A percentile compares a stretch with the other conserved stretches of the same genome.
Conservation (phyloP, 2,113 vertebrate species). For the Nesoenas mayeri region DNA sequence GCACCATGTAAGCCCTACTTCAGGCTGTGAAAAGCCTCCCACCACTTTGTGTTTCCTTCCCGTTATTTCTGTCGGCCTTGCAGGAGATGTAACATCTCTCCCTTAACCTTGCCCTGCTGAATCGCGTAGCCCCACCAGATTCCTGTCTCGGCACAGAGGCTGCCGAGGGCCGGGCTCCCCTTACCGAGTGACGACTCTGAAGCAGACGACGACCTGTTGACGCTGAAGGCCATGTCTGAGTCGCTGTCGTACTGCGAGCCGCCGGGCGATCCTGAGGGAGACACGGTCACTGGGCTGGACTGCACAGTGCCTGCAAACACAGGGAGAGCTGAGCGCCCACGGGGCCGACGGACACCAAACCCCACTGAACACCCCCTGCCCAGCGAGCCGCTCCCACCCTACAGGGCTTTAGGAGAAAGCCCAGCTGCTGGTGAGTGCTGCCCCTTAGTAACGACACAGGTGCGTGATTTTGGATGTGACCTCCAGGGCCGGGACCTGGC, state of each 20-base stretch:
- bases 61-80: not conserved
- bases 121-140: rapidly evolving
- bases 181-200: constrained; percentile 98
- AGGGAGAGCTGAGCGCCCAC: constrained; percentile 2
- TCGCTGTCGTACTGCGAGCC: constrained; percentile 95
- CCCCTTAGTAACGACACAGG: rapidly evolving
- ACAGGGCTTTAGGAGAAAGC: rapidly evolving
- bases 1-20: not conserved
- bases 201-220: constrained; percentile 94
- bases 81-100: not conserved
- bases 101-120: not conserved
- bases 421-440: not conserved
- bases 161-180: not conserved
- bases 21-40: not conserved
- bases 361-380: not conserved
- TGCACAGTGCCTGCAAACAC: constrained; percentile 86
- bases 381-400: not conserved
- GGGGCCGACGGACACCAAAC: not conserved
- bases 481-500: not conserved
- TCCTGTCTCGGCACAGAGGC: rapidly evolving
- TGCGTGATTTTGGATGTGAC: not conserved
- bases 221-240: constrained; percentile 94
- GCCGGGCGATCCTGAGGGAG: constrained; percentile 88
- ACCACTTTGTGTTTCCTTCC: not conserved
- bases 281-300: constrained; percentile 84